Evolutionary conservation across 2,113 vertebrate species (phyloP), one percentile per base, ranked within the genome.

Genomic region (Planiliza haematocheilus): DNA sequence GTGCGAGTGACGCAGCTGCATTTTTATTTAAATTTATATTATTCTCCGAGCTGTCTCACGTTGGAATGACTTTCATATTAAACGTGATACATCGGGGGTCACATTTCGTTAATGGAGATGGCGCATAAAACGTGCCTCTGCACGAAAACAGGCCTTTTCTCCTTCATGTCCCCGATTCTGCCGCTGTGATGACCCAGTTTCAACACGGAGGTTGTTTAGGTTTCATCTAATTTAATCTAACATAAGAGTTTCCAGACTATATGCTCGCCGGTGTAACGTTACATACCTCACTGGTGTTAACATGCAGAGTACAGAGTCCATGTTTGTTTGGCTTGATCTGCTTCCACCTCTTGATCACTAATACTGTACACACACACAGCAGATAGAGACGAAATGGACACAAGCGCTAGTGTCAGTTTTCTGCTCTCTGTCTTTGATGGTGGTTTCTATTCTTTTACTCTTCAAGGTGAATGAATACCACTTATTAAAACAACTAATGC

Each of bases 301-400:
- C 18, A 51, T 49, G 17, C 62, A 60, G 18, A 48, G 51, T 2
- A 24, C 49, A 39, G 60, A 71, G 37, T 41, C 38, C 81, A 17
- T 42, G 17, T 66, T 70, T 81, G 70, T 86, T 87, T 84, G 53
- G 14, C 16, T 86, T 82, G 73, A 77, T 61, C 51, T 49, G 0
- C 39, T 62, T 67, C 82, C 71, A 70, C 13, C 24, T 46, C 10
- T 38, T 71, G 46, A 86, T 53, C 66, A 34, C 50, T 58, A 34
- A 55, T 41, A 43, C 30, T 62, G 13, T 39, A 49, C 36, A 9
- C 37, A 38, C n/a, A 30, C 24, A 30, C 24, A 30, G 24, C 10
- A 42, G 2, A 20, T 58, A n/a, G 10, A 16, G 17, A 52, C 17
- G 37, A 65, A 63, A 62, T 41, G 10, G 56, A 64, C 34, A 69